These are phyloP conservation scores for Flexamia atlantica DNA, from an alignment of 2,888 invertebrate species.

Conservation along the genomic window DNA sequence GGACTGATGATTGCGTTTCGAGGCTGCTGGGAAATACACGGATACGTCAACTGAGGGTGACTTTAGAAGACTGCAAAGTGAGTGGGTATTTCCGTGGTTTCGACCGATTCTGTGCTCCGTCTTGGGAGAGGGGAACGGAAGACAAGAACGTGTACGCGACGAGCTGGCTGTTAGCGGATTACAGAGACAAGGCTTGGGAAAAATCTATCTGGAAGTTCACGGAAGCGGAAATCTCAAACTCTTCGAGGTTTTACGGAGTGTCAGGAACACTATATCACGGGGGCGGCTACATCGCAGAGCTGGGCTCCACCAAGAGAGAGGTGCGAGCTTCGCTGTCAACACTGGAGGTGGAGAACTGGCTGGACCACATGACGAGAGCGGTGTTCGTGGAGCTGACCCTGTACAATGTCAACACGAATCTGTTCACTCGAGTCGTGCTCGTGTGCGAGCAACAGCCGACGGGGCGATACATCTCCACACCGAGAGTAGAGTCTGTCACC, in stretches of 20 bases:
- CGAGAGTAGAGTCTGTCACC: neutral
- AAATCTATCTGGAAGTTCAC: no score
- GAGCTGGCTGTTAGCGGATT: neutral
- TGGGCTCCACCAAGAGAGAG: no score
- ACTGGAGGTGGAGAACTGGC: slow-evolving; percentile 2
- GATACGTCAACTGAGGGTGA: no score
- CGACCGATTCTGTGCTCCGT: no score
- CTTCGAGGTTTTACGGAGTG: no score
- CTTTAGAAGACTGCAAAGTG: no score
- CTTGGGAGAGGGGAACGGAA: neutral
- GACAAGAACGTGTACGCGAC: neutral
- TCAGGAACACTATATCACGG: neutral
- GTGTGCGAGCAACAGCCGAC: slow-evolving; percentile 42
- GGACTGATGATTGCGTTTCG: no score
- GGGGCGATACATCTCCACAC: neutral
- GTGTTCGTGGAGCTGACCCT: slow-evolving; percentile 47
- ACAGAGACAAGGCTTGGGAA: neutral
- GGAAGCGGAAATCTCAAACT: no score
- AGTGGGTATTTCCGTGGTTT: no score
- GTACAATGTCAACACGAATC: slow-evolving; percentile 47
- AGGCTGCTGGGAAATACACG: no score
- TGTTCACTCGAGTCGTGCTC: slow-evolving; percentile 47
- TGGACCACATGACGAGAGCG: slow-evolving; percentile 42
- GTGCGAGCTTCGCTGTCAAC: no score
- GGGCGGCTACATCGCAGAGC: neutral